A percentile compares a stretch with the other conserved stretches of the same genome.
Conservation (phyloP, 2,113 vertebrate species). For the Hydrolagus affinis region DNA sequence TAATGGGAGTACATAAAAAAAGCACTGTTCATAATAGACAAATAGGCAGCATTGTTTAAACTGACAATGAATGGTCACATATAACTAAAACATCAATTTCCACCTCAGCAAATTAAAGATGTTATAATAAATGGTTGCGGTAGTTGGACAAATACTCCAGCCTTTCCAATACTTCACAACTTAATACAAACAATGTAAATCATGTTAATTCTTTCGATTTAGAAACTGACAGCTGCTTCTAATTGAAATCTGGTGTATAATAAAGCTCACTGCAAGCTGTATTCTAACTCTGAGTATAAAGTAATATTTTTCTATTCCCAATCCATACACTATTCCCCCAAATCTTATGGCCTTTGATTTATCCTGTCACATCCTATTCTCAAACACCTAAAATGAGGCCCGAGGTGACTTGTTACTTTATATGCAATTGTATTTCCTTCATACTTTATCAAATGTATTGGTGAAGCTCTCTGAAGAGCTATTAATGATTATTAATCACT, state of each 20-base stretch:
- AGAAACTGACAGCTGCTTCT: not conserved
- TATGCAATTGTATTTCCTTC: not conserved
- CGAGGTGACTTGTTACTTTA: not conserved
- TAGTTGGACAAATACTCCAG: not conserved
- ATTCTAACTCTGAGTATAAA: not conserved
- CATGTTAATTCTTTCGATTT: not conserved
- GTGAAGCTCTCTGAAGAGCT: not conserved
- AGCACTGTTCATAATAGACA: not conserved
- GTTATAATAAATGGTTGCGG: not conserved
- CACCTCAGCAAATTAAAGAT: constrained; percentile 5
- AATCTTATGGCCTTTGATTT: not conserved
- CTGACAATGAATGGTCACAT: not conserved
- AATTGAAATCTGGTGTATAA: constrained; percentile 8
- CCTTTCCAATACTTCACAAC: constrained; percentile 8
- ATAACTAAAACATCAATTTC: constrained; percentile 7
- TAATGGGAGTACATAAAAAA: not conserved
- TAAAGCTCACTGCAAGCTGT: constrained; percentile 4
- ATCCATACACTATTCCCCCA: not conserved
- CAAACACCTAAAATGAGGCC: not conserved
- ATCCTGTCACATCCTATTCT: not conserved
- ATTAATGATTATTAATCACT: not conserved
- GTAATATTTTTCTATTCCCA: not conserved
- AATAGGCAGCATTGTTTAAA: not conserved
- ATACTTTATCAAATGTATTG: not conserved
- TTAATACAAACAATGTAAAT: constrained; percentile 16